Percentiles rank a stretch among this genome's conserved stretches.
These are phyloP conservation scores for Chorisops tibialis DNA, from an alignment of 2,888 invertebrate genomes.

Conservation along the genomic window DNA sequence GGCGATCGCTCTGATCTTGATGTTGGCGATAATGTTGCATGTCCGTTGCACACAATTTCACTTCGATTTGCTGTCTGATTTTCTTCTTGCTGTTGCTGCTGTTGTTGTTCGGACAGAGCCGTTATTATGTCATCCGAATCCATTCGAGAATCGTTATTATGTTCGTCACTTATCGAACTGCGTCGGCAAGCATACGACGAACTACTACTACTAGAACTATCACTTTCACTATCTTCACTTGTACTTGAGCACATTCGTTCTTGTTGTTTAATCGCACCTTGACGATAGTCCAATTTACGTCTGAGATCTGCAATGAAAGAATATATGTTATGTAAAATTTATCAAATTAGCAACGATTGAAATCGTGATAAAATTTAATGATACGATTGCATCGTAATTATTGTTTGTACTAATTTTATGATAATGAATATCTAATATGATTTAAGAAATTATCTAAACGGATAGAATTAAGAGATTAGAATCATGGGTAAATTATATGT, in stretches of 20 bases:
- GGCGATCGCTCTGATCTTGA: neutral
- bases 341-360: too few species aligned
- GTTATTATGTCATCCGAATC: conserved; percentile 27
- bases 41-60: conserved; percentile 14
- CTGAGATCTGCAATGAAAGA: conserved; percentile 43
- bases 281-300: conserved; percentile 40
- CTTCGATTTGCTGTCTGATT: neutral
- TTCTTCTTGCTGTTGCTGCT: too few species aligned
- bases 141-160: conserved; percentile 24
- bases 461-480: too few species aligned
- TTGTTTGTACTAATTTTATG: too few species aligned
- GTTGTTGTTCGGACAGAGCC: neutral
- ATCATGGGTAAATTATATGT: too few species aligned
- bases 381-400: too few species aligned
- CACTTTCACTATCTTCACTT: conserved; percentile 57
- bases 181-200: conserved; percentile 37
- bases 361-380: neutral
- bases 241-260: conserved; percentile 43
- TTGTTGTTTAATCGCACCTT: conserved; percentile 35
- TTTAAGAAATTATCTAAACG: too few species aligned
- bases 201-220: conserved; percentile 48
- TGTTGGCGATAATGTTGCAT: neutral
- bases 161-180: conserved; percentile 18
- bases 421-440: too few species aligned
- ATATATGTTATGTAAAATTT: too few species aligned